Percentiles rank a stretch among this genome's conserved stretches.
Evolutionary conservation across 1,140 invertebrate genomes (phyloP).

Genomic region (Drosophila lowei): DNA sequence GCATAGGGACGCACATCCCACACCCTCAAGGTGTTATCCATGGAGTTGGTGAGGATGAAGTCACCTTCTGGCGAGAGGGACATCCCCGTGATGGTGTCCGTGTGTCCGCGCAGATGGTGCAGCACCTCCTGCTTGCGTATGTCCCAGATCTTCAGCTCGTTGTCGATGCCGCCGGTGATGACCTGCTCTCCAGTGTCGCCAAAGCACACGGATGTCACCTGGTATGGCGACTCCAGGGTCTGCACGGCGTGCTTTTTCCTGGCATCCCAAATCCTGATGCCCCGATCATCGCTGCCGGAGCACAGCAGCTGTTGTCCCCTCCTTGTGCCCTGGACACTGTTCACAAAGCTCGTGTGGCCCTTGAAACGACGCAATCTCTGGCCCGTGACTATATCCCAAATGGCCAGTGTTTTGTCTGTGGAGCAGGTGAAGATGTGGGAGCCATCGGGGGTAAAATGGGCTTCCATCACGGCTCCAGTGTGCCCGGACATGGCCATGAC

Average conservation of each 20-base stretch:
- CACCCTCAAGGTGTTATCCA: constrained; percentile 96
- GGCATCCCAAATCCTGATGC: constrained; percentile 95
- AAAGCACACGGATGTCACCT: constrained; percentile 95
- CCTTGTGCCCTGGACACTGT: constrained; percentile 91
- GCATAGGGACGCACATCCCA: constrained; percentile 93
- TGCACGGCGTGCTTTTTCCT: constrained; percentile 91
- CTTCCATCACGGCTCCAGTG: constrained; percentile 97
- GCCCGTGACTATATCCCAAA: constrained; percentile 97
- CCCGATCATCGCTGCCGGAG: constrained; percentile 97
- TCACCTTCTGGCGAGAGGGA: constrained; percentile 97
- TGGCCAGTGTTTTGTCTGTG: constrained; percentile 96
- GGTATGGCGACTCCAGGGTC: constrained; percentile 92
- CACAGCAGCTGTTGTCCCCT: constrained; percentile 94
- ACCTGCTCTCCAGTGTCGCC: constrained; percentile 98
- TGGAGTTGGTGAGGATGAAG: constrained; percentile 96
- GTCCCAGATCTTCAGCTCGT: constrained; percentile 99
- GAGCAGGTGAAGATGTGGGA: constrained; percentile 94
- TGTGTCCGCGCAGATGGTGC: constrained; percentile 93
- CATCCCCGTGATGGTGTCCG: constrained; percentile 97
- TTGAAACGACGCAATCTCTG: constrained; percentile 95
- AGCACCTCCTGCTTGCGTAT: constrained; percentile 94
- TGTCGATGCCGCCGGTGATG: constrained; percentile 96
- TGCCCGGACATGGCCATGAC: constrained; percentile 96
- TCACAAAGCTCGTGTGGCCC: constrained; percentile 95
- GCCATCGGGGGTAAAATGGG: constrained; percentile 98